Evolutionary conservation across 2,113 vertebrate species (phyloP), one percentile per base, ranked within the genome.

Genomic region (Camarhynchus parvulus): DNA sequence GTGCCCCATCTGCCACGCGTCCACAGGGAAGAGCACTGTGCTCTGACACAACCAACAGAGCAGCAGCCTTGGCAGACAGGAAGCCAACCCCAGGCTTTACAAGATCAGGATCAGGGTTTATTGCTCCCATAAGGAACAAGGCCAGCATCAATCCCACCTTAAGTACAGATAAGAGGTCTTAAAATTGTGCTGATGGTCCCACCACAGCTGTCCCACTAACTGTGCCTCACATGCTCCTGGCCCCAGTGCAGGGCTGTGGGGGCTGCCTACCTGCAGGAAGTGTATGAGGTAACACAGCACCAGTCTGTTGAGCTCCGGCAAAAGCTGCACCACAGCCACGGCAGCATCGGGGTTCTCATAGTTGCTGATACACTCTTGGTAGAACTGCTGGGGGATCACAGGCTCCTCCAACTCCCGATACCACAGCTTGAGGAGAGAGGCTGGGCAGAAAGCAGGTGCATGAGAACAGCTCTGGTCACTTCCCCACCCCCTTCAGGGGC

Each of bases 211-310:
- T 25, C 33, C 69, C 81, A 22, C 46, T 33, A 62, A 28, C 10
- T 0, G 0, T 17, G 22, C 15, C 37, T 58, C 8, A 1, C 15
- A 31, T 10, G 70, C 68, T 81, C 15, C 30, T 7, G 16, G 59
- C 25, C 4, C 64, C 33, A 78, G 19, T 24, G 2, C 47, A 11
- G 42, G 46, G 17, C 37, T 16, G 25, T 1, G 0, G 64, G 39
- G 44, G 63, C 47, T 89, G 66, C 95, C 81, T 97, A 99, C 99
- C 99, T 99, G 99, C 83, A 99, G 97, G 94, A 99, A 99, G 97
- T 99, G 98, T 89, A 99, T 99, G 97, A 99, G 98, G 97, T 99
- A 99, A 96, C 98, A 98, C 53, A 99, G 98, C 95, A 99, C 99
- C 94, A 99, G 98, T 49, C 98, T 97, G 97, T 98, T 99, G 90